phyloP scores from a whole-genome alignment of 2,797 vertebrate genomes.

The Synaphobranchus kaupii region DNA sequence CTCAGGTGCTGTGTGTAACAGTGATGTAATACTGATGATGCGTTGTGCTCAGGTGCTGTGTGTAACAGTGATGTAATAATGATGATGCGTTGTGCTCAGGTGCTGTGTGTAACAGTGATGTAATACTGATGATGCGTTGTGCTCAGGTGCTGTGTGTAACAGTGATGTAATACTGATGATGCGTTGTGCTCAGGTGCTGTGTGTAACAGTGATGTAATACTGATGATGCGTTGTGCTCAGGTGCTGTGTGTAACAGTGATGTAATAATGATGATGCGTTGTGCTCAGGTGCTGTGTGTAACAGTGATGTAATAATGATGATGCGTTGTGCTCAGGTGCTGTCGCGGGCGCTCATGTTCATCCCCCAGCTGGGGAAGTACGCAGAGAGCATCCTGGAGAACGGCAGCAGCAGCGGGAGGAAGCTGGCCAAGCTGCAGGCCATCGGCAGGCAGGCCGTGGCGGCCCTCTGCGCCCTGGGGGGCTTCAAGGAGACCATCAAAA shows the following conservation, averaged over 20 bases:
- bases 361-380: slow-evolving; percentile 93
- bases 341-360: slow-evolving; percentile 97
- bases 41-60: not conserved
- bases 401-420: slow-evolving; percentile 93
- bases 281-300: not conserved
- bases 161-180: not conserved
- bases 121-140: not conserved
- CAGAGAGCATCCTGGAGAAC: slow-evolving; percentile 94
- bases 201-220: not conserved
- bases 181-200: no score
- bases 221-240: no score
- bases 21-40: not conserved
- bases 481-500: slow-evolving; percentile 99
- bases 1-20: not conserved
- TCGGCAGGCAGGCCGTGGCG: slow-evolving; percentile 93
- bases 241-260: not conserved
- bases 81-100: not conserved
- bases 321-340: slow-evolving; percentile 74
- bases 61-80: not conserved
- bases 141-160: no score
- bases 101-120: not conserved
- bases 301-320: not conserved
- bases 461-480: slow-evolving; percentile 97
- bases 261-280: not conserved
- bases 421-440: slow-evolving; percentile 92